Evolutionary conservation across 2,113 vertebrate genomes (phyloP), one percentile per base, ranked within the genome.

Genomic region (Hippocampus guttulatus): DNA sequence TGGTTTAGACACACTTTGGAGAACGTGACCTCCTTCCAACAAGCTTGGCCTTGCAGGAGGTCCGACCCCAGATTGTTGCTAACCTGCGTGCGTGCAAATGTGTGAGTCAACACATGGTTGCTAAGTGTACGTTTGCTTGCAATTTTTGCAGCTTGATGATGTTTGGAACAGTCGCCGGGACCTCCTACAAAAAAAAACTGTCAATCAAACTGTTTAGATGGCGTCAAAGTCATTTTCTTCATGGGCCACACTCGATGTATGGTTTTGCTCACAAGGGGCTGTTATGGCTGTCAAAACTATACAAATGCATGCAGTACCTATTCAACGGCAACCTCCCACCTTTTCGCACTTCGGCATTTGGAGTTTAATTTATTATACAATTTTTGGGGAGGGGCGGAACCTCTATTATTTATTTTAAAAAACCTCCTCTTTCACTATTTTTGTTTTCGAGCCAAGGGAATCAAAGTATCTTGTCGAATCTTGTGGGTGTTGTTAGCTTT

Each of bases 1-100:
- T 85, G 75, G 82, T 81, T 90, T 90, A 88, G 84, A 86, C 81
- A 88, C 85, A 90, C 85, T 85, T 88, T 81, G 75, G 79, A 88
- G 85, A 86, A 84, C 75, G 76, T 84, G 84, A 87, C 85, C 85
- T 84, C 82, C 74, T 85, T 85, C 85, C 80, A 81, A 80, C 80
- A 81, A 81, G 84, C 74, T 71, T 25, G 79, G 75, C 86, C 83
- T 85, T 82, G 86, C 85, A 86, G 79, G 79, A 65, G 81, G 84
- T 84, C 76, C 40, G 68, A 52, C 70, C 63, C 73, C 72, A 76
- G 74, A 81, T 81, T 52, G 62, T 62, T 55, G 70, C 27, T 11
- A 78, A 84, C 72, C 73, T 62, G 67, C 45, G 68, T 18, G 71
- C 67, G 64, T 68, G 78, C 62, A 62, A 70, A 60, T 49, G 58